A percentile compares a stretch with the other conserved stretches of the same genome.
phyloP scores from a whole-genome alignment of 2,797 vertebrate species.

The Chrysocyon brachyurus region DNA sequence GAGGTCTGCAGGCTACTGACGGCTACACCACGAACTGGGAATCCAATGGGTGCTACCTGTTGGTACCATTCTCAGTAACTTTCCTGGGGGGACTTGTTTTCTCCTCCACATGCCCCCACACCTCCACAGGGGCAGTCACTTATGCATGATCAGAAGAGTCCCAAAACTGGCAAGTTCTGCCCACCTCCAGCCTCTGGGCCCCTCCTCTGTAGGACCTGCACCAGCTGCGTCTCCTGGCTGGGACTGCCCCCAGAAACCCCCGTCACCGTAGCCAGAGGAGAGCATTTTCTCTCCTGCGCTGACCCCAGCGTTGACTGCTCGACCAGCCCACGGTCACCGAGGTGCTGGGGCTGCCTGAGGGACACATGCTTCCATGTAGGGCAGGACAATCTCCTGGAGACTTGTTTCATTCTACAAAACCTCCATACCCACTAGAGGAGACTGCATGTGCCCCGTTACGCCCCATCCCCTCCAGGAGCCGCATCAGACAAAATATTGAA shows the following conservation, averaged over 20 bases:
- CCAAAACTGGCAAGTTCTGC: accelerated
- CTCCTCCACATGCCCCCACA: accelerated
- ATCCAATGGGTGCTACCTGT: background rate
- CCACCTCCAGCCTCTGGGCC: background rate
- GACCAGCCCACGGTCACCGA: background rate
- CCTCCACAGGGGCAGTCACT: accelerated
- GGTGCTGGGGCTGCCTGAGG: background rate
- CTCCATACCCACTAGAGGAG: background rate
- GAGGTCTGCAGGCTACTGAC: background rate
- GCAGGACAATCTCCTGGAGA: background rate
- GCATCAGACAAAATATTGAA: background rate
- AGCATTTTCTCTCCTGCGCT: background rate
- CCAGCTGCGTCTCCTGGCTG: accelerated
- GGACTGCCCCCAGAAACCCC: accelerated
- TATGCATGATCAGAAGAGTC: accelerated
- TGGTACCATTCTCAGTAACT: accelerated
- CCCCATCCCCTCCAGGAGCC: background rate
- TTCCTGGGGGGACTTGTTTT: background rate
- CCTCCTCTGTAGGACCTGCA: too few species aligned
- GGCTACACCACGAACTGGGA: accelerated
- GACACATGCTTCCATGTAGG: accelerated
- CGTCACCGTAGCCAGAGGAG: background rate
- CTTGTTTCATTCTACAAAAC: background rate
- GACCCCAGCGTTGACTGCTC: background rate
- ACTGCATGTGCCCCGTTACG: accelerated